Evolutionary conservation across 2,797 vertebrate species (phyloP).

Genomic region (Peromyscus nudipes): DNA sequence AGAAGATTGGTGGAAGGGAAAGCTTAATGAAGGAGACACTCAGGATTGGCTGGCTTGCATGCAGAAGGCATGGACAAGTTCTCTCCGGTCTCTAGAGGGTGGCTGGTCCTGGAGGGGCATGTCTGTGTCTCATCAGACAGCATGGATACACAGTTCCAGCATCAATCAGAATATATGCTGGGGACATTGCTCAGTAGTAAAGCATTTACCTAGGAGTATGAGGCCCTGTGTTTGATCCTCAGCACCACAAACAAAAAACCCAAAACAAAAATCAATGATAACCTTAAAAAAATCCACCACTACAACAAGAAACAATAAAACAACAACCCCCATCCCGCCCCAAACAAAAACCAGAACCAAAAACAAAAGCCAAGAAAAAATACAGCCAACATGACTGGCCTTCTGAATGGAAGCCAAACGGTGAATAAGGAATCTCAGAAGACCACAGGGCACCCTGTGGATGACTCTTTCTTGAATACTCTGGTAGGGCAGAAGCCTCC

Average conservation of each 20-base stretch:
- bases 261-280: background rate
- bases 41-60: background rate
- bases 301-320: background rate
- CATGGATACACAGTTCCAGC: background rate
- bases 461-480: background rate
- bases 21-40: background rate
- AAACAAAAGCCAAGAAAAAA: background rate
- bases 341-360: background rate
- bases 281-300: background rate
- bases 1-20: background rate
- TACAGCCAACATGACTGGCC: background rate
- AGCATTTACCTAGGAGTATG: background rate
- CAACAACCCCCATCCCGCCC: fast-evolving
- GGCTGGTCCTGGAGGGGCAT: background rate
- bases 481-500: background rate
- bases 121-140: background rate
- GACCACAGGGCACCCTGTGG: background rate
- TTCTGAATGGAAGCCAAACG: background rate
- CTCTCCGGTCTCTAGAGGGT: background rate
- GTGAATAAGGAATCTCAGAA: background rate
- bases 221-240: background rate
- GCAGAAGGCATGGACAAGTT: background rate
- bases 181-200: background rate
- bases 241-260: background rate
- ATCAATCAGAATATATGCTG: background rate